A percentile compares a stretch with the other conserved stretches of the same genome.
Conservation (phyloP, 2,113 vertebrate genomes). For the Malurus elegans region DNA sequence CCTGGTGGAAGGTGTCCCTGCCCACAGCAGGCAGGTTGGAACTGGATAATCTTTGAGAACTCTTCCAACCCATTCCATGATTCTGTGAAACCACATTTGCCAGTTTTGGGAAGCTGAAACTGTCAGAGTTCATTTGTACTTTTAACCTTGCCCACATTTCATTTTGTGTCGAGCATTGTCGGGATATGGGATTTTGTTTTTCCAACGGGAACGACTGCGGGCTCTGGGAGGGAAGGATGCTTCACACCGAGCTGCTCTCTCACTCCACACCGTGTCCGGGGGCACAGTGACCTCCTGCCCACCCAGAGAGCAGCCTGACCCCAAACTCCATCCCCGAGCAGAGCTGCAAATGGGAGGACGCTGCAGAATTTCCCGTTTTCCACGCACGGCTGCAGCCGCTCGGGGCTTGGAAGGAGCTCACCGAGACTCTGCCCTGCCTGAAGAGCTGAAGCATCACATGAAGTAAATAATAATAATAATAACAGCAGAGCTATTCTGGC, state of each 20-base stretch:
- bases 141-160: not conserved
- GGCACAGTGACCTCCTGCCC: not conserved
- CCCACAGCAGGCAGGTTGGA: not conserved
- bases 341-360: not conserved
- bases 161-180: not conserved
- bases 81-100: accelerated
- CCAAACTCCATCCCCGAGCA: not conserved
- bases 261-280: not conserved
- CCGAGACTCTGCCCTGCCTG: not conserved
- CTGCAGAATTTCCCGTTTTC: not conserved
- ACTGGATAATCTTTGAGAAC: not conserved
- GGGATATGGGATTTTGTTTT: not conserved
- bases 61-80: not conserved
- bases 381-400: accelerated
- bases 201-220: not conserved
- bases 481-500: not conserved
- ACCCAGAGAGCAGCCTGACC: not conserved
- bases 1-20: not conserved
- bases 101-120: not conserved
- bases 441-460: not conserved
- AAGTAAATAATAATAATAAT: not conserved
- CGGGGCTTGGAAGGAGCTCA: not conserved
- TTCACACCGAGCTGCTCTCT: not conserved
- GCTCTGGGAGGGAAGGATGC: not conserved
- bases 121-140: not conserved